Conservation (phyloP, 2,888 invertebrate species). For the Abrostola tripartita region DNA sequence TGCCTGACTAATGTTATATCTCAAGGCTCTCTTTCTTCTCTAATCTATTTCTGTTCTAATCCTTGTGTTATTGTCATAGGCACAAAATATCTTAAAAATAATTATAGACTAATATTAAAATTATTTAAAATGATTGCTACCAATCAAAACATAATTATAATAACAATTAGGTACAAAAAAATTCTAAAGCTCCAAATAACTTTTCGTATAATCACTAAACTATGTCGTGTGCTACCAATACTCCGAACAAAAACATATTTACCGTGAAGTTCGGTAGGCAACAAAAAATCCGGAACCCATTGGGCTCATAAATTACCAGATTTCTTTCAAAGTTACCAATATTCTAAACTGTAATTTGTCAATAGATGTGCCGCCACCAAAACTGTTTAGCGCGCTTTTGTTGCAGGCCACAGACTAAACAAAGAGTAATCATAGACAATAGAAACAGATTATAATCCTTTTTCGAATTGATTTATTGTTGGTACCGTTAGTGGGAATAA, state of each 20-base stretch:
- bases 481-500: slow-evolving; percentile 57
- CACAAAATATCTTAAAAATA: too few species aligned
- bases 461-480: slow-evolving; percentile 74
- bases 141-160: neutral
- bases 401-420: slow-evolving; percentile 62
- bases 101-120: too few species aligned
- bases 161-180: slow-evolving; percentile 4
- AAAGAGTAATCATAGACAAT: slow-evolving; percentile 68
- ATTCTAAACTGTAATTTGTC: slow-evolving; percentile 68
- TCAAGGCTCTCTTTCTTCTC: too few species aligned
- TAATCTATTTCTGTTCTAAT: too few species aligned
- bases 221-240: neutral
- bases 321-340: slow-evolving; percentile 64
- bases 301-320: slow-evolving; percentile 70
- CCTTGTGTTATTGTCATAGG: too few species aligned
- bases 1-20: too few species aligned
- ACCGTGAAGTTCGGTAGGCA: slow-evolving; percentile 9
- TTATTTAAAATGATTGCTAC: too few species aligned
- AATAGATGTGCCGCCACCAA: slow-evolving; percentile 60
- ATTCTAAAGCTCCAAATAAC: neutral
- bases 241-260: slow-evolving; percentile 22
- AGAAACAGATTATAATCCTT: slow-evolving; percentile 74
- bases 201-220: neutral
- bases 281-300: slow-evolving; percentile 51
- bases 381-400: slow-evolving; percentile 62